Percentiles rank a stretch among this genome's conserved stretches.
These are phyloP conservation scores for Discoglossus pictus DNA, from an alignment of 2,797 vertebrate genomes.

Conservation along the genomic window DNA sequence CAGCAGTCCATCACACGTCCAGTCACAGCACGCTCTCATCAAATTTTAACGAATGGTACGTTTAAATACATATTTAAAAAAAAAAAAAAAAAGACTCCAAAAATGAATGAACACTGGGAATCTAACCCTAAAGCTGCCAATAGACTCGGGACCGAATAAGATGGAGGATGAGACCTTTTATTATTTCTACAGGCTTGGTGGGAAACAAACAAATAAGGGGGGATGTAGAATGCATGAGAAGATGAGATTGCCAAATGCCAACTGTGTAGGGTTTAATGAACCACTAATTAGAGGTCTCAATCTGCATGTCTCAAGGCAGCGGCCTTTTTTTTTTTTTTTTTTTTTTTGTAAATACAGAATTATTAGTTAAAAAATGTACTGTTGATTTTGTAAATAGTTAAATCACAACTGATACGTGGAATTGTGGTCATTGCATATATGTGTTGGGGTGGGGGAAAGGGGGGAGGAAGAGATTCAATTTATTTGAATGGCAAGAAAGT, in stretches of 20 bases:
- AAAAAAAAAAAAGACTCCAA: conserved; percentile 78
- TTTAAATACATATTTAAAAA: conserved; percentile 81
- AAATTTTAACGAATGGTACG: conserved; percentile 99
- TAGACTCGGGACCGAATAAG: conserved; percentile 81
- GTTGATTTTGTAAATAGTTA: conserved; percentile 99
- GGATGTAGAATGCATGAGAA: conserved; percentile 72
- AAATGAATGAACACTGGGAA: conserved; percentile 81
- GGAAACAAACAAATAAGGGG: conserved; percentile 61
- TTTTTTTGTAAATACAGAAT: conserved; percentile 91
- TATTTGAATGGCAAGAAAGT: conserved; percentile 98
- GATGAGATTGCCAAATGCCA: conserved; percentile 78
- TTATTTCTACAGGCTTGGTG: conserved; percentile 70
- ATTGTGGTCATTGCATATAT: conserved; percentile 97
- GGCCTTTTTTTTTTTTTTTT: conserved; percentile 67
- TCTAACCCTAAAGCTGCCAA: conserved; percentile 76
- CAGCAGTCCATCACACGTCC: conserved; percentile 93
- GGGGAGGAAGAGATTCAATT: conserved; percentile 78
- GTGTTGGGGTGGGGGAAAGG: conserved; percentile 70
- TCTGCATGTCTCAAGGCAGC: conserved; percentile 83
- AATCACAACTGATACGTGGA: conserved; percentile 91
- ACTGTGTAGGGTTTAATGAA: conserved; percentile 77
- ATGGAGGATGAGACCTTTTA: conserved; percentile 62
- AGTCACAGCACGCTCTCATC: conserved; percentile 97
- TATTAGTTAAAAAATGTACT: conserved; percentile 91
- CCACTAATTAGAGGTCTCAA: conserved; percentile 77